Conservation (phyloP, 1,140 invertebrate genomes). For the Prorops nasuta region DNA sequence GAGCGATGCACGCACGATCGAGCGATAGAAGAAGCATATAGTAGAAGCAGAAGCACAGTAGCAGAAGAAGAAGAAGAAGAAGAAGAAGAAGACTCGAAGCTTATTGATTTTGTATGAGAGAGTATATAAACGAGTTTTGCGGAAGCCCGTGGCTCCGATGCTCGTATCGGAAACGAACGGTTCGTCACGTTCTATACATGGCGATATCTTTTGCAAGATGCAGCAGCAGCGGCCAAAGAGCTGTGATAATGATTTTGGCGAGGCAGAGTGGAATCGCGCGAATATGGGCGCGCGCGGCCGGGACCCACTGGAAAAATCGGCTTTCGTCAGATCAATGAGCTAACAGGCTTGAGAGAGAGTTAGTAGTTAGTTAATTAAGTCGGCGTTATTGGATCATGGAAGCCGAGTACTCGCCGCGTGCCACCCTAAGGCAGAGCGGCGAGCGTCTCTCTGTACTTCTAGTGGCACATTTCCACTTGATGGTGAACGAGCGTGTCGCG, state of each 20-base stretch:
- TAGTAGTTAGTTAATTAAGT: constrained; percentile 57
- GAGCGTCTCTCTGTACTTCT: too few species aligned
- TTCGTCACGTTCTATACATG: too few species aligned
- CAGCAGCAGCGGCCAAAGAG: constrained; percentile 4
- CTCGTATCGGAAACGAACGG: too few species aligned
- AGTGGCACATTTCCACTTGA: not conserved
- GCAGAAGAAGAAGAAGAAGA: constrained; percentile 6
- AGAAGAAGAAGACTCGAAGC: constrained; percentile 14
- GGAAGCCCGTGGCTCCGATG: too few species aligned
- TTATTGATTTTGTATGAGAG: constrained; percentile 32
- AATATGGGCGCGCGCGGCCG: constrained; percentile 10
- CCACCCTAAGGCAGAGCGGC: too few species aligned
- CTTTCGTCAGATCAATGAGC: constrained; percentile 48
- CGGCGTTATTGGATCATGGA: constrained; percentile 56
- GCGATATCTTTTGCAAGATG: not conserved
- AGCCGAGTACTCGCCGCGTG: constrained; percentile 51
- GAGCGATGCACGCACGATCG: constrained; percentile 10
- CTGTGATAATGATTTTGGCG: too few species aligned
- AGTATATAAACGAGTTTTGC: too few species aligned
- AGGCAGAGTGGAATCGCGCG: not conserved
- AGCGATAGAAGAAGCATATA: constrained; percentile 21
- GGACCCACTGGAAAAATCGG: not conserved
- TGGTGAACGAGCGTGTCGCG: constrained; percentile 12
- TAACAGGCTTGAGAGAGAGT: constrained; percentile 55
- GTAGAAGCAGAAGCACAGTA: too few species aligned